phyloP scores from a whole-genome alignment of 2,888 invertebrate genomes.

The Bellardia pandia region DNA sequence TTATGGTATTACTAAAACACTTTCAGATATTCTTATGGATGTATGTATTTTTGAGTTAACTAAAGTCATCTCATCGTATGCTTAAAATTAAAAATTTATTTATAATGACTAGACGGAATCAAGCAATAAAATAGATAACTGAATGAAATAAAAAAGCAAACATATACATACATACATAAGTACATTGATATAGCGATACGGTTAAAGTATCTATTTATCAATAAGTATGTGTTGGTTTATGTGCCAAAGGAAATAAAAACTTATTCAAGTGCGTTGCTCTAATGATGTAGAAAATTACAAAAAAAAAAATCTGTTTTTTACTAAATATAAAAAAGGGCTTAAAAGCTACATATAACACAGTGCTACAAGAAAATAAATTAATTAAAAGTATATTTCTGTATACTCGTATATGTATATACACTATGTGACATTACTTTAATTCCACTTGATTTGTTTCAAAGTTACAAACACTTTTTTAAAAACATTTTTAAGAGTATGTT shows the following conservation, averaged over 20 bases:
- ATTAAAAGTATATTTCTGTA: too few relatives aligned
- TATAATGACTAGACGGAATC: slow-evolving; percentile 15
- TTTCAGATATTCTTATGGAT: background rate
- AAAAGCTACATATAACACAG: background rate
- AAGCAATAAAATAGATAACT: background rate
- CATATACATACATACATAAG: background rate
- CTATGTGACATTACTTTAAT: too few relatives aligned
- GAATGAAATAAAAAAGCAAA: background rate
- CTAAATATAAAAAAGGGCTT: background rate
- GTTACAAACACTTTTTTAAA: too few relatives aligned
- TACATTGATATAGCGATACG: background rate
- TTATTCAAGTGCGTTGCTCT: slow-evolving; percentile 77
- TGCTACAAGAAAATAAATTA: too few relatives aligned
- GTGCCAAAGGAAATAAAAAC: slow-evolving; percentile 62
- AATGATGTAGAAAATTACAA: slow-evolving; percentile 81
- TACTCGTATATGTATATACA: too few relatives aligned
- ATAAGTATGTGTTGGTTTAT: slow-evolving; percentile 3
- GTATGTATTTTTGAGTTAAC: background rate
- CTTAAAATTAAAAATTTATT: background rate
- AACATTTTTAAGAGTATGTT: too few relatives aligned
- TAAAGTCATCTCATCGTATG: background rate
- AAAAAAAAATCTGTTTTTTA: background rate
- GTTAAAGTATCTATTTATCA: background rate
- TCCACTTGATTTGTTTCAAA: too few relatives aligned
- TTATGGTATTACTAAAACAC: too few relatives aligned